Evolutionary conservation across 2,888 invertebrate species (phyloP).

Genomic region (Rhodophaea formosa): DNA sequence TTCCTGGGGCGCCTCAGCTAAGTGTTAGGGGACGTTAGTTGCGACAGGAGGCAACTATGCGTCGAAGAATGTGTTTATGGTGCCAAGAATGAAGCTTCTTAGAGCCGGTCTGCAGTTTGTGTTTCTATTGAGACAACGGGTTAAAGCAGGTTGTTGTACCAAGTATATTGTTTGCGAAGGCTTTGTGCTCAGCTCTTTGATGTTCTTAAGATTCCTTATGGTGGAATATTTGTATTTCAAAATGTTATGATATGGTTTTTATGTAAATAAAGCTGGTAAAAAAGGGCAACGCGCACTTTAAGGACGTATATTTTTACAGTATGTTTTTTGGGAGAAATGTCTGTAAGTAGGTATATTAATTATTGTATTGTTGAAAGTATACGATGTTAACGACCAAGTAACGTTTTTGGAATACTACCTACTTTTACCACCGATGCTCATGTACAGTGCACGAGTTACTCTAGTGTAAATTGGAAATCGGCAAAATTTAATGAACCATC

Average conservation of each 20-base stretch:
- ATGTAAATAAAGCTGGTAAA: too few species aligned
- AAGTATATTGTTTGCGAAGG: slow-evolving; percentile 7
- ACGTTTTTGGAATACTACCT: too few species aligned
- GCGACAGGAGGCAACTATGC: slow-evolving; percentile 75
- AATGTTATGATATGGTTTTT: background rate
- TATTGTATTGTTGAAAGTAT: too few species aligned
- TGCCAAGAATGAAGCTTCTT: slow-evolving; percentile 75
- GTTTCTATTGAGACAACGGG: slow-evolving; percentile 24
- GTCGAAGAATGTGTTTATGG: slow-evolving; percentile 79
- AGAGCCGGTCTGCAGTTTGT: slow-evolving; percentile 43
- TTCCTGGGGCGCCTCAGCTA: slow-evolving; percentile 60
- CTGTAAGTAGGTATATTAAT: too few species aligned
- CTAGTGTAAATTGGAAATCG: too few species aligned
- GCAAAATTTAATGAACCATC: too few species aligned
- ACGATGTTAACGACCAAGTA: too few species aligned
- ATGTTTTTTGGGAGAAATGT: too few species aligned
- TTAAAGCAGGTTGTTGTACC: background rate
- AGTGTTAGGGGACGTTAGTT: slow-evolving; percentile 66
- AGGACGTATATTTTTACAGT: too few species aligned
- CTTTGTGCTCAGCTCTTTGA: background rate
- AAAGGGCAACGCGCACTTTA: too few species aligned
- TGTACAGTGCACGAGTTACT: too few species aligned
- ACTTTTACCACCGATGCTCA: too few species aligned
- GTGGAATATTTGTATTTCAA: background rate
- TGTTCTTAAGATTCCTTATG: background rate